Conservation (phyloP, 2,888 invertebrate species). For the Tipula vernalis region DNA sequence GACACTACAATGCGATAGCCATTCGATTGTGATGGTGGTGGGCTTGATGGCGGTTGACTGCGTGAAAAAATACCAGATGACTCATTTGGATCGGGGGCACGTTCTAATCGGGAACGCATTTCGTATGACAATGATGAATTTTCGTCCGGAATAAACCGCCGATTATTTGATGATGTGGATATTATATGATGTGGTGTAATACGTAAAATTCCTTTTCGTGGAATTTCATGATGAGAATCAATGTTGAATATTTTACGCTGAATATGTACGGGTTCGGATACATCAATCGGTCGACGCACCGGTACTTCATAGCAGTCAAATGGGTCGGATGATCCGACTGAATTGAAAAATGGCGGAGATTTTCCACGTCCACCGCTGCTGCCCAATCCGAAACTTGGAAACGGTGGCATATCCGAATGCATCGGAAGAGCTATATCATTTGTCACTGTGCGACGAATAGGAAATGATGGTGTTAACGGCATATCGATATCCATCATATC, state of each 20-base stretch:
- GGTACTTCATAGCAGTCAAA: conserved; percentile 32
- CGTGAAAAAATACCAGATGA: conserved; percentile 35
- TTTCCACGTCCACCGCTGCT: not conserved
- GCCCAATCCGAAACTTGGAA: conserved; percentile 13
- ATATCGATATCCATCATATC: conserved; percentile 32
- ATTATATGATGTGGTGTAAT: not conserved
- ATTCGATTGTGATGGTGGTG: conserved; percentile 32
- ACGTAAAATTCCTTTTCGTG: conserved; percentile 21
- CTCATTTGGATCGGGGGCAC: conserved; percentile 29
- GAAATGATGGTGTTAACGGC: not conserved
- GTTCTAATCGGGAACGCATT: conserved; percentile 30
- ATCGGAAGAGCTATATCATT: conserved; percentile 25
- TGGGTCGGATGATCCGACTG: conserved; percentile 23
- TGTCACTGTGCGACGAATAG: conserved; percentile 26
- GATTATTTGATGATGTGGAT: conserved; percentile 20
- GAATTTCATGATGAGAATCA: conserved; percentile 21
- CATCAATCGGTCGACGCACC: conserved; percentile 13
- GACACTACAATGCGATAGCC: conserved; percentile 84
- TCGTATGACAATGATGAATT: conserved; percentile 31
- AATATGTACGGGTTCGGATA: conserved; percentile 16
- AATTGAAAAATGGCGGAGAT: conserved; percentile 13
- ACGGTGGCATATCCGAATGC: conserved; percentile 20
- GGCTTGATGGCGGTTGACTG: not conserved
- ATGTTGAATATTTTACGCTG: conserved; percentile 26
- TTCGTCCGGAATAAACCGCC: conserved; percentile 24